Evolutionary conservation across 2,888 invertebrate species (phyloP).

Genomic region (Galeopsomyia nigrocyanea): DNA sequence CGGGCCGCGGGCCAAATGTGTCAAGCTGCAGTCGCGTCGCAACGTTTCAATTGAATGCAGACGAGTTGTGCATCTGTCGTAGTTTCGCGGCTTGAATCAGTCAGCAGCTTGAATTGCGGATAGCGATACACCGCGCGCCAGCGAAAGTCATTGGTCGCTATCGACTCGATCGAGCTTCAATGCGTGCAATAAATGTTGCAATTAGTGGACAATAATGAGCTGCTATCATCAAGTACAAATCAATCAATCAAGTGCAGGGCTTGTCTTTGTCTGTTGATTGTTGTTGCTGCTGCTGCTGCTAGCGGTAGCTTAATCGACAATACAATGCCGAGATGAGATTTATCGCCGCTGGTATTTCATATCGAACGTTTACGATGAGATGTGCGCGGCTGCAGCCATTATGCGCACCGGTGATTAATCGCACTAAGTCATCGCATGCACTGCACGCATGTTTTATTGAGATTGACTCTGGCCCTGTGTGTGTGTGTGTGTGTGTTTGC

Average conservation of each 20-base stretch:
- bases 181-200: conserved; percentile 32
- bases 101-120: conserved; percentile 1
- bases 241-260: conserved; percentile 30
- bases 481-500: neutral
- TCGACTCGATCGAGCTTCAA: too few relatives aligned
- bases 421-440: conserved; percentile 41
- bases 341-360: conserved; percentile 55
- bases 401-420: too few relatives aligned
- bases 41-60: too few relatives aligned
- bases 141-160: too few relatives aligned
- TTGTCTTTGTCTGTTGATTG: too few relatives aligned
- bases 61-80: too few relatives aligned
- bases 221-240: too few relatives aligned
- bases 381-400: too few relatives aligned
- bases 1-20: too few relatives aligned
- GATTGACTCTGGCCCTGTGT: neutral
- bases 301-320: conserved; percentile 46
- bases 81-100: too few relatives aligned
- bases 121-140: neutral
- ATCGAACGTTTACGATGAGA: conserved; percentile 51
- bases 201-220: neutral
- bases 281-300: too few relatives aligned
- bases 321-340: conserved; percentile 50
- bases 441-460: conserved; percentile 18
- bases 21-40: too few relatives aligned